Evolutionary conservation across 2,888 invertebrate species (phyloP).

Genomic region (Hemithea aestivaria): DNA sequence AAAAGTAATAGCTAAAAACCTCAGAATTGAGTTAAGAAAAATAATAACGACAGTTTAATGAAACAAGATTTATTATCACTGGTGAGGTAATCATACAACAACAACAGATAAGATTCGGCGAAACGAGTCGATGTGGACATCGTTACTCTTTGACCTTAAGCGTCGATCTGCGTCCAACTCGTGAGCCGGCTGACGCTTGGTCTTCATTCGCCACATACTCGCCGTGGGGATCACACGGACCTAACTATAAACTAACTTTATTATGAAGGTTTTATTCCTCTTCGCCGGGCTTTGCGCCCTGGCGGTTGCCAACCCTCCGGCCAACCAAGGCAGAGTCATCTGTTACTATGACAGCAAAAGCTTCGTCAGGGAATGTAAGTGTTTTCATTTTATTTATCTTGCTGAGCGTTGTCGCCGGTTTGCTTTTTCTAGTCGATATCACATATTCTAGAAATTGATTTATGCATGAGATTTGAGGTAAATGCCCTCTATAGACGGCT

Average conservation of each 20-base stretch:
- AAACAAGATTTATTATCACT: neutral
- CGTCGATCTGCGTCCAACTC: constrained; percentile 29
- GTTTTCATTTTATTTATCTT: constrained; percentile 21
- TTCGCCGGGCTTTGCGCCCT: constrained; percentile 53
- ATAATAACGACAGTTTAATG: neutral
- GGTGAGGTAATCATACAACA: constrained; percentile 20
- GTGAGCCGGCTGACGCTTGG: constrained; percentile 29
- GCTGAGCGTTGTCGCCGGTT: constrained; percentile 42
- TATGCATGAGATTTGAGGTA: constrained; percentile 15
- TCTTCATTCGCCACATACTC: constrained; percentile 59
- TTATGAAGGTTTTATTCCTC: constrained; percentile 52
- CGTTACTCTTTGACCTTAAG: constrained; percentile 53
- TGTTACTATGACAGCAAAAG: constrained; percentile 87
- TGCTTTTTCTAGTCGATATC: constrained; percentile 23
- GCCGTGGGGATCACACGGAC: constrained; percentile 46
- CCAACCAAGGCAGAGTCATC: constrained; percentile 79
- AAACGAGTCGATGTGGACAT: constrained; percentile 42
- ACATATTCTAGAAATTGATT: constrained; percentile 18
- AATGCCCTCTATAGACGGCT: constrained; percentile 2
- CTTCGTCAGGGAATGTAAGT: constrained; percentile 83
- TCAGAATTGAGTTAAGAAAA: no score
- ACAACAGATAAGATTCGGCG: constrained; percentile 44
- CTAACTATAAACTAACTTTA: constrained; percentile 25
- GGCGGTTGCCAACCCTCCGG: constrained; percentile 52
- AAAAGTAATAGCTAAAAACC: no score